Evolutionary conservation across 2,113 vertebrate genomes (phyloP), one percentile per base, ranked within the genome.

Genomic region (Campylomormyrus numenius): DNA sequence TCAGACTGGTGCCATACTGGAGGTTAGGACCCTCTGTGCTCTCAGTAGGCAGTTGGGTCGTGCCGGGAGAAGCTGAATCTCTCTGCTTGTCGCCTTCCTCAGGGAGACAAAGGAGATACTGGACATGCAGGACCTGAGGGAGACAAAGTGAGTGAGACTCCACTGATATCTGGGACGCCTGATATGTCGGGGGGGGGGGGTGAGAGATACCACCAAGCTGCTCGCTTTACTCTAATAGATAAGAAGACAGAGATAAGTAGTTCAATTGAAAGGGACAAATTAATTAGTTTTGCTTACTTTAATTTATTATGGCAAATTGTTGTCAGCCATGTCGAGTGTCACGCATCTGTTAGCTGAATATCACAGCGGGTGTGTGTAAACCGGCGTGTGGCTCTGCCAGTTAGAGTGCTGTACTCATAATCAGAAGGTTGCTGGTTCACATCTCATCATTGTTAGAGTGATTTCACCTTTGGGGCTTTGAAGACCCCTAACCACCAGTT

Each of bases 61-160:
- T 15, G 11, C 27, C 8, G 24, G 8, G 70, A 85, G 52, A 27
- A 6, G 50, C 50, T 15, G 49, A 84, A 27, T 24, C 85, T 45
- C 9, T 86, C 21, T 70, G 53, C 6, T 74, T 21, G 24, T 70
- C 24, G 0, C 45, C 58, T 62, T 91, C 24, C 19, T 7, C 70
- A 92, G 91, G 92, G 92, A 74, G 92, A 92, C 31, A 93, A 90
- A 50, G 93, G 93, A n/a, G 92, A 91, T 2, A 6, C 15, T 45
- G 92, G 93, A 49, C 58, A 89, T n/a, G 77, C 89, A 39, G 92
- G 91, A 42, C 91, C 89, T 1, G 74, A 84, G 83, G 93, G 91
- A 53, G 53, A 89, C 19, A 66, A 31, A 52, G 91, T 90, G 70
- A 89, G 91, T 91, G 42, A 6, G n/a, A 31, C 4, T 35, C 10